Evolutionary conservation across 2,888 invertebrate genomes (phyloP).

Genomic region (Vannuccia rotundouncinata): DNA sequence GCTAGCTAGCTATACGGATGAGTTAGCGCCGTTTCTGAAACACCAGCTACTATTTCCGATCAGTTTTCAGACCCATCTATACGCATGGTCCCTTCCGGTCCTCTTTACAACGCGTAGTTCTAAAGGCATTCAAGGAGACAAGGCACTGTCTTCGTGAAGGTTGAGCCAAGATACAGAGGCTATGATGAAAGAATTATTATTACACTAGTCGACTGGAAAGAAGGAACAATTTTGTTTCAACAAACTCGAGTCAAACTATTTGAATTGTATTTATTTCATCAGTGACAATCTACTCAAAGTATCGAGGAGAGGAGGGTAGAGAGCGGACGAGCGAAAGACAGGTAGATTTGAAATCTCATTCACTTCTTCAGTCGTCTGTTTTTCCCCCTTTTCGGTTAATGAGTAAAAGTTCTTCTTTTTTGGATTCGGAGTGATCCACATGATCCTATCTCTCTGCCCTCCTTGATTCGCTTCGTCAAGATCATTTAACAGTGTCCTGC

Average conservation of each 20-base stretch:
- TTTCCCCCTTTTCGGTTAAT: background rate
- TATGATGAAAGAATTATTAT: background rate
- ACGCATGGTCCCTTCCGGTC: too few species aligned
- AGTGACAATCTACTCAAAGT: too few species aligned
- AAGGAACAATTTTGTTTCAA: background rate
- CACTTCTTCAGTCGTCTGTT: background rate
- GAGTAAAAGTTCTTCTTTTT: background rate
- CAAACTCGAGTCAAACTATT: background rate
- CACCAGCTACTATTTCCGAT: too few species aligned
- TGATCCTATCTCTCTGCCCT: background rate
- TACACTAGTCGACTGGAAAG: background rate
- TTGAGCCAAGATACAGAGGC: background rate
- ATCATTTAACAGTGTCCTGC: background rate
- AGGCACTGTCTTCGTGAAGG: background rate
- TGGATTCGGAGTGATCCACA: background rate
- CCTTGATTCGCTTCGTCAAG: background rate
- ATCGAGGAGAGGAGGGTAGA: background rate
- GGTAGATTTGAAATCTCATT: background rate
- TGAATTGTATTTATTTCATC: too few species aligned
- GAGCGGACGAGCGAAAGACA: background rate
- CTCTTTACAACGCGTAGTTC: too few species aligned
- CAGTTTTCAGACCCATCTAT: too few species aligned
- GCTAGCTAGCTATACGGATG: too few species aligned
- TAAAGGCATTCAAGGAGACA: too few species aligned
- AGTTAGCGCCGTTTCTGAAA: too few species aligned